A percentile compares a stretch with the other conserved stretches of the same genome.
These are phyloP conservation scores for Xestia ashworthii DNA, from an alignment of 2,888 invertebrate genomes.

Conservation along the genomic window DNA sequence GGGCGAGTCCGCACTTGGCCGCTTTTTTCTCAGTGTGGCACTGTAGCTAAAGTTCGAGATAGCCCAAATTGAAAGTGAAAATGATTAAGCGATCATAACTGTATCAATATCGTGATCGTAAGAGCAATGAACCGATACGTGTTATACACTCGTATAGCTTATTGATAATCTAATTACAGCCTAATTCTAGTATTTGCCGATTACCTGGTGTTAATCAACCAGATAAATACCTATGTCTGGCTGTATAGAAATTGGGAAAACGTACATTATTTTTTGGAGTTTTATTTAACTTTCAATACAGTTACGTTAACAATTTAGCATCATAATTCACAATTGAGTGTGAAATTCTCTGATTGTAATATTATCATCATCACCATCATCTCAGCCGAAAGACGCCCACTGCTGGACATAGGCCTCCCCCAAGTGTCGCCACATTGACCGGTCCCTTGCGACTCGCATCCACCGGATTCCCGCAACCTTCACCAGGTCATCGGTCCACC, in stretches of 20 bases:
- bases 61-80: slow-evolving; percentile 48
- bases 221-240: slow-evolving; percentile 15
- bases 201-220: slow-evolving; percentile 34
- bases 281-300: slow-evolving; percentile 42
- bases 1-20: too few species aligned
- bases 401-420: too few species aligned
- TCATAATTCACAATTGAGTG: too few species aligned
- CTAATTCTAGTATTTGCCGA: slow-evolving; percentile 14
- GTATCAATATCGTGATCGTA: slow-evolving; percentile 56
- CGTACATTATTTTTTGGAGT: slow-evolving; percentile 16
- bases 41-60: not conserved
- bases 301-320: slow-evolving; percentile 20
- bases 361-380: too few species aligned
- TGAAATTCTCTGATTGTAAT: too few species aligned
- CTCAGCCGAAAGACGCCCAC: too few species aligned
- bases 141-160: slow-evolving; percentile 47
- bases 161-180: slow-evolving; percentile 29
- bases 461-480: too few species aligned
- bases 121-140: slow-evolving; percentile 43
- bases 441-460: too few species aligned
- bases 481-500: too few species aligned
- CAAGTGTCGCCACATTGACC: too few species aligned
- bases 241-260: slow-evolving; percentile 27
- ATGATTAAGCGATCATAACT: slow-evolving; percentile 45
- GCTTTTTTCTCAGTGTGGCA: not conserved